Conservation (phyloP, 1,140 invertebrate species). For the Pseudomyrmex concolor region DNA sequence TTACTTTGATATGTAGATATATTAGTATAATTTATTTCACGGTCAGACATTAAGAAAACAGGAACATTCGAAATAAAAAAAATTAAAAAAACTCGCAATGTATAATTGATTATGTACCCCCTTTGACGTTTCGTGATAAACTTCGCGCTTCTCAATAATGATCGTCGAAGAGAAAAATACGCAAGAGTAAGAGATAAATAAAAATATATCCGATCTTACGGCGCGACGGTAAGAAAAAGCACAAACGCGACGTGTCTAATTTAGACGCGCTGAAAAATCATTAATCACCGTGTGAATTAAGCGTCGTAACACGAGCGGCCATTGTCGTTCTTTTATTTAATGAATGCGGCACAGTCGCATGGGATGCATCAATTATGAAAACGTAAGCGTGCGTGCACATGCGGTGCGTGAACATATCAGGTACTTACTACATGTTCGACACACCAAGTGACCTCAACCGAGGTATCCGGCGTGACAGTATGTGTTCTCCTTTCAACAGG, state of each 20-base stretch:
- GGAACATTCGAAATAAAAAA: not conserved
- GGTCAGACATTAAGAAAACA: not conserved
- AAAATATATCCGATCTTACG: not conserved
- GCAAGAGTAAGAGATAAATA: not conserved
- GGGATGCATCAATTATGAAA: slow-evolving; percentile 35
- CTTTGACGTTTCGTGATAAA: slow-evolving; percentile 20
- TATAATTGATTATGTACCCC: slow-evolving; percentile 31
- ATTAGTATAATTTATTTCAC: slow-evolving; percentile 31
- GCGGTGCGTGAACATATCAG: not conserved
- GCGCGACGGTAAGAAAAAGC: not conserved
- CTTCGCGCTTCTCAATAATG: slow-evolving; percentile 27
- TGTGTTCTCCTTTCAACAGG: slow-evolving; percentile 78
- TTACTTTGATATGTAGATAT: slow-evolving; percentile 30
- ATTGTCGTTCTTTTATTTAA: slow-evolving; percentile 35
- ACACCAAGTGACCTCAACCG: slow-evolving; percentile 67
- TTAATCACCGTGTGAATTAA: slow-evolving; percentile 44
- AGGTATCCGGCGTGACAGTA: slow-evolving; percentile 64
- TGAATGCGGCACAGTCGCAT: slow-evolving; percentile 12
- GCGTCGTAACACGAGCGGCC: slow-evolving; percentile 16
- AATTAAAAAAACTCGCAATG: not conserved
- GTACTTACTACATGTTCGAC: slow-evolving; percentile 46
- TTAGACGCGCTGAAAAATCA: slow-evolving; percentile 15
- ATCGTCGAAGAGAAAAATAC: not conserved
- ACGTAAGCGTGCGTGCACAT: slow-evolving; percentile 13
- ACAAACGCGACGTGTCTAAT: slow-evolving; percentile 15